These are phyloP conservation scores for Pipistrellus kuhlii DNA, from an alignment of 2,797 vertebrate genomes.

Conservation along the genomic window DNA sequence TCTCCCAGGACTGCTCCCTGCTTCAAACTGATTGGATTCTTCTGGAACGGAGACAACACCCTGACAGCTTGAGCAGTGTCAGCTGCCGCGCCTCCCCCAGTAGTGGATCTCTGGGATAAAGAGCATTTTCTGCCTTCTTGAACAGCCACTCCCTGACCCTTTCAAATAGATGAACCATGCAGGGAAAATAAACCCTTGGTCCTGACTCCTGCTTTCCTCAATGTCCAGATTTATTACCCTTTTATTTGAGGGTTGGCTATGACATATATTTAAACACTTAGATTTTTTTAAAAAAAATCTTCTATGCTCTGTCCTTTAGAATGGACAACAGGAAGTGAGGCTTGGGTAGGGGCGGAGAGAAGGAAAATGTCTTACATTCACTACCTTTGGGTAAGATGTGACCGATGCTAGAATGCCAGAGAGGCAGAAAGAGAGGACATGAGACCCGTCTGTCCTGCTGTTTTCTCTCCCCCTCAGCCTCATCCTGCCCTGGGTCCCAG, in stretches of 20 bases:
- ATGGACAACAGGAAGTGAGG: not conserved
- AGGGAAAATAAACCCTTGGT: not conserved
- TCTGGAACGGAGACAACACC: not conserved
- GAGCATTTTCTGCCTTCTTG: not conserved
- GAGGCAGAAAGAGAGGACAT: not conserved
- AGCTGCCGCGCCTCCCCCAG: not conserved
- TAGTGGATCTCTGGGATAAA: not conserved
- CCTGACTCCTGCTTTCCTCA: not conserved
- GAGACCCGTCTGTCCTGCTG: not conserved
- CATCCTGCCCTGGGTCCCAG: not conserved
- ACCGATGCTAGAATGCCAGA: not conserved
- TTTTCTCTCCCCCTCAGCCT: not conserved
- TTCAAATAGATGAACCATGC: not conserved
- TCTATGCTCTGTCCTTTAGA: not conserved
- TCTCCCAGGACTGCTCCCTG: not conserved
- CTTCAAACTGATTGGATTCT: not conserved
- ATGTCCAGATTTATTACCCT: not conserved
- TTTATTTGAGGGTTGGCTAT: not conserved
- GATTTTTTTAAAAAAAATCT: not conserved
- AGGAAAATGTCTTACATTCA: not conserved
- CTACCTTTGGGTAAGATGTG: not conserved
- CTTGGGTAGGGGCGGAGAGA: rapidly evolving
- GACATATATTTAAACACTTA: not conserved
- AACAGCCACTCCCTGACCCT: not conserved
- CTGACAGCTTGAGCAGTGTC: not conserved